Percentiles rank a stretch among this genome's conserved stretches.
These are phyloP conservation scores for Papilio dardanus DNA, from an alignment of 1,140 invertebrate genomes.

Conservation along the genomic window DNA sequence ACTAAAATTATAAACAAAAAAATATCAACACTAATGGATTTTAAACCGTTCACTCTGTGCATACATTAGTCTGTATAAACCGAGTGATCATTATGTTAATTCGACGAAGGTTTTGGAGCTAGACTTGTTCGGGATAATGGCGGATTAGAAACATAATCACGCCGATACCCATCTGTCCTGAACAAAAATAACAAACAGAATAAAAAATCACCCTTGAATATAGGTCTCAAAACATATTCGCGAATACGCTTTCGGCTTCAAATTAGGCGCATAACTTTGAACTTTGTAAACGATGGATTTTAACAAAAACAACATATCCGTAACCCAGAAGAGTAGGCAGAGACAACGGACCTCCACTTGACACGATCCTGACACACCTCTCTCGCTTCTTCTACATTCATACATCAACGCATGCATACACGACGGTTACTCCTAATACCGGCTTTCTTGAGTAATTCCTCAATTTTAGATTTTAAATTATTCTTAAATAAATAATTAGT, in stretches of 20 bases:
- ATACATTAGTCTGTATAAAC: constrained; percentile 39
- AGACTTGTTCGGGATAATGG: constrained; percentile 47
- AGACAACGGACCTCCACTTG: no score
- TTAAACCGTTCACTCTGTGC: constrained; percentile 26
- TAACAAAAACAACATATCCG: no score
- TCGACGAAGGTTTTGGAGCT: constrained; percentile 44
- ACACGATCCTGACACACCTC: no score
- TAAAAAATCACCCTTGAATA: constrained; percentile 42
- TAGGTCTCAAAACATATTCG: constrained; percentile 41
- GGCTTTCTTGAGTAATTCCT: no score
- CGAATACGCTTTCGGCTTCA: constrained; percentile 30
- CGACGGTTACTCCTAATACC: no score
- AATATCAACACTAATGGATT: background rate
- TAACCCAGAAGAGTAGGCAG: no score
- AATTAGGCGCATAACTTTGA: background rate
- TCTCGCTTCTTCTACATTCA: no score
- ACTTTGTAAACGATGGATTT: background rate
- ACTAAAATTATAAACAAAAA: no score
- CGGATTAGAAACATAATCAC: constrained; percentile 53
- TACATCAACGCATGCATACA: no score
- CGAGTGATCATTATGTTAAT: constrained; percentile 60
- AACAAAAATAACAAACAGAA: constrained; percentile 37
- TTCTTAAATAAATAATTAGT: no score
- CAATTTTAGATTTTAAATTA: no score
- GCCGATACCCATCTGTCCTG: constrained; percentile 53